Conservation (phyloP, 35 echinoderm and acorn worm species). For the Lytechinus pictus region DNA sequence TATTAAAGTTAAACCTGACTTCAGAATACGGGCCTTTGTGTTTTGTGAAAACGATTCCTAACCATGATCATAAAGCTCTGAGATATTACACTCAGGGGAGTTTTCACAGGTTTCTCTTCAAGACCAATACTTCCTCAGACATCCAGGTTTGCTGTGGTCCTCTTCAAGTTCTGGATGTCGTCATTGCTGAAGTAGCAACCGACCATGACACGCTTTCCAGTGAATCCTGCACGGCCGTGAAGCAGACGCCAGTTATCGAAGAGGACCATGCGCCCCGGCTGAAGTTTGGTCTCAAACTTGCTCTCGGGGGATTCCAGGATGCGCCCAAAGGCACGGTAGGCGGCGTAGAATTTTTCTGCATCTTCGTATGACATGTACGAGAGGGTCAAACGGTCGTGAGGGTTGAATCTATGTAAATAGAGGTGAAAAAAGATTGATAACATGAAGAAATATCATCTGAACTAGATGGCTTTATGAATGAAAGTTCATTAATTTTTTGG, state of each 20-base stretch:
- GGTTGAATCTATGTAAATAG: conserved; percentile 47
- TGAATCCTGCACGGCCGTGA: conserved; percentile 44
- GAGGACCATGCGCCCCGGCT: conserved; percentile 46
- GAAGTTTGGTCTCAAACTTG: conserved; percentile 44
- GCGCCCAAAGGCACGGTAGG: conserved; percentile 2
- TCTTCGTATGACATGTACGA: conserved; percentile 43
- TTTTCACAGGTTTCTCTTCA: no score
- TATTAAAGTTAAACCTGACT: no score
- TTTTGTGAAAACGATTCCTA: no score
- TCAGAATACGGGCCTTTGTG: no score
- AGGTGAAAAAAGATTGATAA: background rate
- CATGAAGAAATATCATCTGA: no score
- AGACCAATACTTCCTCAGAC: background rate
- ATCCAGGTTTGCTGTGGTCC: conserved; percentile 1
- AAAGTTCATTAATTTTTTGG: no score
- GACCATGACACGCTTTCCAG: conserved; percentile 43
- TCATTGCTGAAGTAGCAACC: conserved; percentile 42
- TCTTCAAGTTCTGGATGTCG: conserved; percentile 22
- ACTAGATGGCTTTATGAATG: no score
- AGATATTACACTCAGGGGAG: no score
- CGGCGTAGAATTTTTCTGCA: conserved; percentile 33
- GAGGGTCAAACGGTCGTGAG: conserved; percentile 26
- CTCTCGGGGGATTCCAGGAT: conserved; percentile 21
- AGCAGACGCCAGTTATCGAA: conserved; percentile 63
- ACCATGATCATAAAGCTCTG: no score